Conservation (phyloP, 2,113 vertebrate genomes). For the Hiodon tergisus region DNA sequence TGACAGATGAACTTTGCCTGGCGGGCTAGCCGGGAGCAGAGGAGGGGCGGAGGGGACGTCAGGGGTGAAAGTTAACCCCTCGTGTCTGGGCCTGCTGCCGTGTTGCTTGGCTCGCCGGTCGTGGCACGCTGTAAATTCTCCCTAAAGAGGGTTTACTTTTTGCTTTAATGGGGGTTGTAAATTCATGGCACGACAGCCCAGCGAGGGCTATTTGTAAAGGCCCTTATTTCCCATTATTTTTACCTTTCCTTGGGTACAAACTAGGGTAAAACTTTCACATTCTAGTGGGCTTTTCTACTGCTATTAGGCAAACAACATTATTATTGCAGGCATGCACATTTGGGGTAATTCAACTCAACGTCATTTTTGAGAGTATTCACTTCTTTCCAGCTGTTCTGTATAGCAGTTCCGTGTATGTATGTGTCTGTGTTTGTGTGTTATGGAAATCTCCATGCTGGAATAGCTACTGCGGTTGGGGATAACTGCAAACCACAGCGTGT, state of each 20-base stretch:
- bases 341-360: no score
- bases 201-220: constrained; percentile 47
- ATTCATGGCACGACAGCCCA: constrained; percentile 46
- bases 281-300: not conserved
- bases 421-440: not conserved
- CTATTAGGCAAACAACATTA: not conserved
- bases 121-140: constrained; percentile 60
- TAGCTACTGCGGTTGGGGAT: not conserved
- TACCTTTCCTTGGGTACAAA: not conserved
- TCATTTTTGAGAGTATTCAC: no score
- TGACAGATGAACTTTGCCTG: constrained; percentile 36
- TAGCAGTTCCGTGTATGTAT: not conserved
- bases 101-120: constrained; percentile 41
- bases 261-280: not conserved
- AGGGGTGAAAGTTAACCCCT: constrained; percentile 43
- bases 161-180: constrained; percentile 64
- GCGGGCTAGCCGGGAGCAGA: constrained; percentile 44
- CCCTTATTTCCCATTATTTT: constrained; percentile 25
- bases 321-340: no score
- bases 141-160: constrained; percentile 65
- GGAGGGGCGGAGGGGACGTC: constrained; percentile 34
- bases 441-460: not conserved
- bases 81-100: constrained; percentile 52
- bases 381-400: no score
- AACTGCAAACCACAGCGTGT: not conserved